These are phyloP conservation scores for Seriola dumerili DNA, from an alignment of 2,113 vertebrate genomes.

Conservation along the genomic window DNA sequence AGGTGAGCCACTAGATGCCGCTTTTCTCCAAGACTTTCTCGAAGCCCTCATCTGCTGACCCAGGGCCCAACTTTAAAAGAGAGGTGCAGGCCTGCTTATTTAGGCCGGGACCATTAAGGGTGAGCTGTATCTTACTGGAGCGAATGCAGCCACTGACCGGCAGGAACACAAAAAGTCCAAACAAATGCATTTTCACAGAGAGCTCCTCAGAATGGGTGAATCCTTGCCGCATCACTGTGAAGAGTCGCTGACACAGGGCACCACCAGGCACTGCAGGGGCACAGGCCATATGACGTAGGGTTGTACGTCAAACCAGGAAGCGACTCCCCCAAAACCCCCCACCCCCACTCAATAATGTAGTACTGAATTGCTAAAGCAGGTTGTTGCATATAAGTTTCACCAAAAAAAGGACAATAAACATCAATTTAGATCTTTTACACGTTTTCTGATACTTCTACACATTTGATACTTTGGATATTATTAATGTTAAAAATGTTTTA, in stretches of 20 bases:
- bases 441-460: neutral
- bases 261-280: conserved; percentile 70
- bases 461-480: neutral
- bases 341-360: neutral
- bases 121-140: neutral
- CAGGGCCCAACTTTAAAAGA: conserved; percentile 2
- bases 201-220: neutral
- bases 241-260: conserved; percentile 46
- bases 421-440: neutral
- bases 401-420: too few species aligned
- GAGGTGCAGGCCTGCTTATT: neutral
- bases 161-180: neutral
- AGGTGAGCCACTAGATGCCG: conserved; percentile 52
- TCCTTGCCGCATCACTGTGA: conserved; percentile 32
- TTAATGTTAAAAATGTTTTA: neutral
- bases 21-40: neutral
- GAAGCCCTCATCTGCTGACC: neutral
- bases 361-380: neutral
- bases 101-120: neutral
- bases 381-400: too few species aligned
- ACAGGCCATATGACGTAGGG: conserved; percentile 43
- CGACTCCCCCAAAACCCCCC: too few species aligned
- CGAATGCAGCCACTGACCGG: too few species aligned
- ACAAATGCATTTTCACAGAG: neutral
- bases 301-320: conserved; percentile 62